Evolutionary conservation across 2,113 vertebrate genomes (phyloP).

Genomic region (Ivindomyrus marchei): DNA sequence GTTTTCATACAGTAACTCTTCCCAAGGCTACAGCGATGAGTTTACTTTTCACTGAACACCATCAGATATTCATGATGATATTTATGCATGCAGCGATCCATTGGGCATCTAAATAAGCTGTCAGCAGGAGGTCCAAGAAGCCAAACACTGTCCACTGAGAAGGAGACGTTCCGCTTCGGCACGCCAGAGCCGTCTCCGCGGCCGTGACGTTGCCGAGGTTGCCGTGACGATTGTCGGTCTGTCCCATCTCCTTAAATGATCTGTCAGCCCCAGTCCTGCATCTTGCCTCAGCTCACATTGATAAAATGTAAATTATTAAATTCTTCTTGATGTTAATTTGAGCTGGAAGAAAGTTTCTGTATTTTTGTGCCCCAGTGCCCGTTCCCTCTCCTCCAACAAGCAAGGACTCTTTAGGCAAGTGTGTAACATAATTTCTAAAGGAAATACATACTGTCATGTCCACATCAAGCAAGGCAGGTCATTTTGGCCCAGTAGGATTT

Average conservation of each 20-base stretch:
- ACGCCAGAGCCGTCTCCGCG: neutral
- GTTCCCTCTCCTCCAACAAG: neutral
- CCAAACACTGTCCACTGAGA: slow-evolving; percentile 39
- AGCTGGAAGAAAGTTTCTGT: neutral
- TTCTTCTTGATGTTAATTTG: neutral
- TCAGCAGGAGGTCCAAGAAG: slow-evolving; percentile 16
- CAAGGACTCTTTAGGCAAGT: neutral
- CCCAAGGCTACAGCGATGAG: slow-evolving; percentile 48
- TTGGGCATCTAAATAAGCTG: slow-evolving; percentile 47
- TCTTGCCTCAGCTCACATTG: neutral
- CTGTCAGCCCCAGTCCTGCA: neutral
- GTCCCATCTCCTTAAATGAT: slow-evolving; percentile 38
- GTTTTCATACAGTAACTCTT: slow-evolving; percentile 40
- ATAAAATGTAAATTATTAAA: neutral
- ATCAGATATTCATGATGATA: slow-evolving; percentile 49
- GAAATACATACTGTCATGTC: neutral
- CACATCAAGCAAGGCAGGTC: neutral
- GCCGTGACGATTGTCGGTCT: slow-evolving; percentile 45
- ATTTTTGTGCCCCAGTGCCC: neutral
- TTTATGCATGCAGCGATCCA: slow-evolving; percentile 54
- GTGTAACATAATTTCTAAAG: neutral
- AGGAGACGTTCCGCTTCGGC: slow-evolving; percentile 19
- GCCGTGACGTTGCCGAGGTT: neutral
- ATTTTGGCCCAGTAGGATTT: neutral
- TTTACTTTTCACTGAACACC: slow-evolving; percentile 44